Percentiles rank a stretch among this genome's conserved stretches.
Evolutionary conservation across 2,888 invertebrate species (phyloP).

Genomic region (Hermaeophaga mercurialis): DNA sequence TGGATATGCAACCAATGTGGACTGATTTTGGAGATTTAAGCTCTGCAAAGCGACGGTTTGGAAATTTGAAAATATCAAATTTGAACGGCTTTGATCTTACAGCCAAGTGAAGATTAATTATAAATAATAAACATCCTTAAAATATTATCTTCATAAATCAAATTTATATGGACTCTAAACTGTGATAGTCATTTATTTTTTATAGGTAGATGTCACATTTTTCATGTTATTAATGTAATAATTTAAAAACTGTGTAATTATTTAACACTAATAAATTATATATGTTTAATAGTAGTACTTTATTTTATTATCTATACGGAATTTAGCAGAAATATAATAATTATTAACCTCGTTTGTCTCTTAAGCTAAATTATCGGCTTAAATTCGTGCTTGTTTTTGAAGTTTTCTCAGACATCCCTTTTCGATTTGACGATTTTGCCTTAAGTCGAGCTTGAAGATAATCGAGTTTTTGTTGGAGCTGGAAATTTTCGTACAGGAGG

Average conservation of each 20-base stretch:
- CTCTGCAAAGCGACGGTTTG: slow-evolving; percentile 46
- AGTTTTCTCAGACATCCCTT: background rate
- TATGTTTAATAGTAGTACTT: slow-evolving; percentile 5
- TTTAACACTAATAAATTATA: slow-evolving; percentile 24
- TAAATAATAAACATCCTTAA: slow-evolving; percentile 9
- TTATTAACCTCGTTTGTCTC: slow-evolving; percentile 1
- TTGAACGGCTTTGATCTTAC: slow-evolving; percentile 48
- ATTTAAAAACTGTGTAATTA: slow-evolving; percentile 15
- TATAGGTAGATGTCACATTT: slow-evolving; percentile 35
- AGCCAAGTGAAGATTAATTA: slow-evolving; percentile 46
- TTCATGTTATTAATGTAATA: slow-evolving; percentile 30
- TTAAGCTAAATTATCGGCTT: background rate
- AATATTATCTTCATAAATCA: slow-evolving; percentile 1
- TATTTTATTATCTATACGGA: background rate
- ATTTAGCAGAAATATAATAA: background rate
- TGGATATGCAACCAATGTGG: slow-evolving; percentile 48
- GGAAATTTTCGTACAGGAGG: slow-evolving; percentile 44
- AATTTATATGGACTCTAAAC: slow-evolving; percentile 26
- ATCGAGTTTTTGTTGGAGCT: slow-evolving; percentile 43
- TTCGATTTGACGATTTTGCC: slow-evolving; percentile 2
- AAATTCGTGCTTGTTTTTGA: slow-evolving; percentile 11
- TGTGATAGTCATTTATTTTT: slow-evolving; percentile 42
- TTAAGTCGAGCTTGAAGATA: slow-evolving; percentile 38
- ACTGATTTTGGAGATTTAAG: slow-evolving; percentile 47
- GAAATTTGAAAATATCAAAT: slow-evolving; percentile 43